Percentiles rank a stretch among this genome's conserved stretches.
Conservation (phyloP, 2,888 invertebrate species). For the Drosophila rubida region DNA sequence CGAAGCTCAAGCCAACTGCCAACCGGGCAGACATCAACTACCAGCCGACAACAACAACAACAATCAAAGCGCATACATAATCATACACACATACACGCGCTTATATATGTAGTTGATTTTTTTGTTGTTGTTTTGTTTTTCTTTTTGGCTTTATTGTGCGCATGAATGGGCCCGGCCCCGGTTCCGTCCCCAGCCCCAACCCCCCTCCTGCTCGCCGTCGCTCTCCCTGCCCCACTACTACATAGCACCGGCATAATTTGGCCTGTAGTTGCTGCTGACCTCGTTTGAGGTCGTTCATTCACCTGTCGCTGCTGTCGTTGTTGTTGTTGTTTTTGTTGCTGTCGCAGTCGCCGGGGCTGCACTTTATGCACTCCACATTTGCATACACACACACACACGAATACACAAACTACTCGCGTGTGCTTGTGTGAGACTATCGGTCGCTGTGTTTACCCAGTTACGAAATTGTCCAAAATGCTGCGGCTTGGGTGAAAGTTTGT, state of each 20-base stretch:
- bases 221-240: slow-evolving; percentile 21
- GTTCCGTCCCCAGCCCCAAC: slow-evolving; percentile 16
- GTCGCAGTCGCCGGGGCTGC: slow-evolving; percentile 55
- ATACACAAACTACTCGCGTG: slow-evolving; percentile 5
- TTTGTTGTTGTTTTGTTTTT: slow-evolving; percentile 28
- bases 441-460: slow-evolving; percentile 75
- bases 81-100: slow-evolving; percentile 23
- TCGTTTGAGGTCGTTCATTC: slow-evolving; percentile 83
- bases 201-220: slow-evolving; percentile 17
- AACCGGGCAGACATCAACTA: slow-evolving; percentile 51
- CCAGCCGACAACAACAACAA: slow-evolving; percentile 33
- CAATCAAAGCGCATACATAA: slow-evolving; percentile 43
- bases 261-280: slow-evolving; percentile 70
- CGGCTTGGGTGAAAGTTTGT: slow-evolving; percentile 77
- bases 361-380: slow-evolving; percentile 77
- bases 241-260: slow-evolving; percentile 58
- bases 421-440: slow-evolving; percentile 17
- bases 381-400: slow-evolving; percentile 54
- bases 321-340: slow-evolving; percentile 9
- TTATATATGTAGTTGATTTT: slow-evolving; percentile 58
- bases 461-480: slow-evolving; percentile 80
- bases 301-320: slow-evolving; percentile 66
- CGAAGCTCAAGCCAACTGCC: slow-evolving; percentile 66
- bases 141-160: slow-evolving; percentile 73
- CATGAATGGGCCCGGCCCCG: slow-evolving; percentile 66